Evolutionary conservation across 2,797 vertebrate genomes (phyloP), one percentile per base, ranked within the genome.

Genomic region (Parauchenoglanis ngamensis): DNA sequence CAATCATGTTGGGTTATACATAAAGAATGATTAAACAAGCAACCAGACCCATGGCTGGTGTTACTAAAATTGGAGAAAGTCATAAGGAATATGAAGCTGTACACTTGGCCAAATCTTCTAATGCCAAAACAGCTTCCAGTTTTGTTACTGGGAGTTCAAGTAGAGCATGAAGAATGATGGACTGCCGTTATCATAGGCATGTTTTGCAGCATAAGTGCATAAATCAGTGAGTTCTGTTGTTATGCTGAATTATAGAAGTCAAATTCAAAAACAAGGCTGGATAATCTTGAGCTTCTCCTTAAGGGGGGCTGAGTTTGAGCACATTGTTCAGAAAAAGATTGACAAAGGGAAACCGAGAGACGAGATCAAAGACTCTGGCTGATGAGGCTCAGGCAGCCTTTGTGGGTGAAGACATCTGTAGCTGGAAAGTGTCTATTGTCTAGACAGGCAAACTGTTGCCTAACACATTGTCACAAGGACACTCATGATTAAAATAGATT

Each of bases 341-440:
- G 91, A 92, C 91, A 90, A 88, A 89, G 63, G 76, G 89, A 88
- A 89, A 79, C 87, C 73, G 61, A 85, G 59, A 89, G 90, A 89
- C 84, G 84, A 89, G 86, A 93, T 92, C 91, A 92, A 92, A 93
- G 91, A 77, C 57, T 76, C 81, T 54, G 83, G 82, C 84, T 89
- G 90, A 93, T 89, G 88, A 90, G 89, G 79, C 89, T 88, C 85
- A 86, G 56, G 65, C 72, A 84, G 87, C 54, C 84, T 89, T 92
- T 91, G 90, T 91, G 88, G 88, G 67, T 65, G 83, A 90, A 92
- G 88, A 89, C 82, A 86, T 90, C 91, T 91, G 89, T 84, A 90
- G 89, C 78, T 84, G 86, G 75, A 86, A 87, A 86, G 81, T 84
- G 85, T 87, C 86, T 88, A 90, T 89, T 91, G 89, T 91, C 90